Conservation (phyloP, 2,888 invertebrate species). For the Synanthedon tipuliformis region DNA sequence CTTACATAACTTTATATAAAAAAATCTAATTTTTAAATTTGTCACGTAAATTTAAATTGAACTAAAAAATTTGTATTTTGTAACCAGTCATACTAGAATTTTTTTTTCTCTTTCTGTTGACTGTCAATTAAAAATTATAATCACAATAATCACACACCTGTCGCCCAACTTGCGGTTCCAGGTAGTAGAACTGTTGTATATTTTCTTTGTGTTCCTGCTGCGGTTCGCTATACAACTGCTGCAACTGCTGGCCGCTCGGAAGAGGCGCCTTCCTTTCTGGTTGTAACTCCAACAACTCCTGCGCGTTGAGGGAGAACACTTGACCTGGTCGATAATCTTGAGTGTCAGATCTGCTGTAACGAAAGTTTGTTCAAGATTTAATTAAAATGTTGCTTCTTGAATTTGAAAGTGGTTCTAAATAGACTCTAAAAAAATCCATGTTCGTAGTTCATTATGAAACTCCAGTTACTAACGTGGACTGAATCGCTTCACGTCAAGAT, state of each 20-base stretch:
- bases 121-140: neutral
- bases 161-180: conserved; percentile 45
- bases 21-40: too few relatives aligned
- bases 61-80: too few relatives aligned
- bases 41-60: too few relatives aligned
- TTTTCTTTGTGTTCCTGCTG: conserved; percentile 50
- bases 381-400: too few relatives aligned
- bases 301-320: conserved; percentile 52
- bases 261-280: conserved; percentile 52
- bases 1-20: too few relatives aligned
- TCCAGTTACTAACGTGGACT: too few relatives aligned
- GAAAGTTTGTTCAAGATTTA: neutral
- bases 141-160: conserved; percentile 24
- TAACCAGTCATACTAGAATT: too few relatives aligned
- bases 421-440: too few relatives aligned
- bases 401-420: too few relatives aligned
- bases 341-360: conserved; percentile 30
- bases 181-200: conserved; percentile 46
- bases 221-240: conserved; percentile 43
- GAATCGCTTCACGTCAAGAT: too few relatives aligned
- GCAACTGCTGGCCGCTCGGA: conserved; percentile 36
- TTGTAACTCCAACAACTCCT: conserved; percentile 52
- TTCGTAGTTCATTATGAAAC: too few relatives aligned
- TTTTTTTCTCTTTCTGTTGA: neutral
- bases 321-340: conserved; percentile 59